Evolutionary conservation across 2,888 invertebrate genomes (phyloP).

Genomic region (Eubasilissa splendida): DNA sequence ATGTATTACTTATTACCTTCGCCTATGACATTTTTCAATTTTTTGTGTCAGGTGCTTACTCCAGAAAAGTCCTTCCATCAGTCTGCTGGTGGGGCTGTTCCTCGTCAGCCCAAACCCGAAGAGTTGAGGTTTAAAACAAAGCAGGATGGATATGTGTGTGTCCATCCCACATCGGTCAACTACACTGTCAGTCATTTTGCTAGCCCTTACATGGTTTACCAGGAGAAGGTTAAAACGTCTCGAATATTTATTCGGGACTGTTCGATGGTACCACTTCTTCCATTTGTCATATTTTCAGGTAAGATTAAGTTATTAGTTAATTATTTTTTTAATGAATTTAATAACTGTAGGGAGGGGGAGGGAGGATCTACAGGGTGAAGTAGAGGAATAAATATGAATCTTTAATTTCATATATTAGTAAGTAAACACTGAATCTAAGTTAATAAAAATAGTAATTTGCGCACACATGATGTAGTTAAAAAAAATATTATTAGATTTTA

Average conservation of each 20-base stretch:
- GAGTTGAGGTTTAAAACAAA: constrained; percentile 84
- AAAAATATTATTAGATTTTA: too few relatives aligned
- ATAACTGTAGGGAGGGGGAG: too few relatives aligned
- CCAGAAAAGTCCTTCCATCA: constrained; percentile 85
- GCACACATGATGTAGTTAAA: too few relatives aligned
- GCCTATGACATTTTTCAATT: too few relatives aligned
- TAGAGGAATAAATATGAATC: too few relatives aligned
- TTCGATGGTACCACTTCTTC: constrained; percentile 84
- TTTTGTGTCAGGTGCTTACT: constrained; percentile 75
- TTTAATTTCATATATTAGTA: neutral
- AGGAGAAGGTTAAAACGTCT: constrained; percentile 88
- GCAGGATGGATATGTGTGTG: constrained; percentile 79
- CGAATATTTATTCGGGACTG: constrained; percentile 86
- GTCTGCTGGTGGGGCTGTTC: constrained; percentile 82
- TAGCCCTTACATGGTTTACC: constrained; percentile 85
- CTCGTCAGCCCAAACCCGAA: constrained; percentile 78
- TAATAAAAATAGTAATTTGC: too few relatives aligned
- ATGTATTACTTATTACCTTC: too few relatives aligned
- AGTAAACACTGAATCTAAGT: too few relatives aligned
- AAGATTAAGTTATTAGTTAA: neutral
- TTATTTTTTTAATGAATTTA: too few relatives aligned
- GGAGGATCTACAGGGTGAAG: too few relatives aligned
- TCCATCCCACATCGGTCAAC: constrained; percentile 87
- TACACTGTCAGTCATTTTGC: constrained; percentile 76
- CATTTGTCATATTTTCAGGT: constrained; percentile 80